phyloP scores from a whole-genome alignment of 2,888 invertebrate species.

The Tetheella fluctuosa region DNA sequence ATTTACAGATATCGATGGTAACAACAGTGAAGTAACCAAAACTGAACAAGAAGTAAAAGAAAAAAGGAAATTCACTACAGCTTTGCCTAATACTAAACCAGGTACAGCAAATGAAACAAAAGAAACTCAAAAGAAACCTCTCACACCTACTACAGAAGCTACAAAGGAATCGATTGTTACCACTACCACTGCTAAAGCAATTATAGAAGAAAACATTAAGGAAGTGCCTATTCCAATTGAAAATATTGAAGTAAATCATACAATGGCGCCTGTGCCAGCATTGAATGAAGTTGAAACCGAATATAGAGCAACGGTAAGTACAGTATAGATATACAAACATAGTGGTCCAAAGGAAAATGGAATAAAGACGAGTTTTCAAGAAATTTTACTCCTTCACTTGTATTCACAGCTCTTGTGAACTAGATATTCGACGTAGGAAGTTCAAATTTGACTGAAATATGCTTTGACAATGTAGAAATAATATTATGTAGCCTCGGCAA shows the following conservation, averaged over 20 bases:
- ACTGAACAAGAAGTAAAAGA: constrained; percentile 23
- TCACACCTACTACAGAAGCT: background rate
- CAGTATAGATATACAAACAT: background rate
- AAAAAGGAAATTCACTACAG: constrained; percentile 16
- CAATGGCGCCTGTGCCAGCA: constrained; percentile 9
- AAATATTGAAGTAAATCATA: constrained; percentile 17
- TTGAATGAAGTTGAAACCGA: constrained; percentile 33
- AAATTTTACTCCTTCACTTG: no score
- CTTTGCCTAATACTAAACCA: constrained; percentile 5
- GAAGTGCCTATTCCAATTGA: constrained; percentile 12
- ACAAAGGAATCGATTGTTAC: constrained; percentile 7
- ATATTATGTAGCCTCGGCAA: no score
- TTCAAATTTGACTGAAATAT: no score
- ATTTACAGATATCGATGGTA: constrained; percentile 69
- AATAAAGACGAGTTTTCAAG: no score
- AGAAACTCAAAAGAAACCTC: constrained; percentile 11
- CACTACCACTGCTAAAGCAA: constrained; percentile 13
- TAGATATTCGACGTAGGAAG: no score
- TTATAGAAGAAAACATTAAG: constrained; percentile 11
- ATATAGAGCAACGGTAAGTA: constrained; percentile 32
- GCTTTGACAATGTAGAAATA: no score
- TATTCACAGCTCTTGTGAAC: no score
- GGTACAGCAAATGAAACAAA: constrained; percentile 1
- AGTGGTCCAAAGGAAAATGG: no score
- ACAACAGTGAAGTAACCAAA: constrained; percentile 43